Evolutionary conservation across 1,140 invertebrate species (phyloP).

Genomic region (Amphibalanus amphitrite): DNA sequence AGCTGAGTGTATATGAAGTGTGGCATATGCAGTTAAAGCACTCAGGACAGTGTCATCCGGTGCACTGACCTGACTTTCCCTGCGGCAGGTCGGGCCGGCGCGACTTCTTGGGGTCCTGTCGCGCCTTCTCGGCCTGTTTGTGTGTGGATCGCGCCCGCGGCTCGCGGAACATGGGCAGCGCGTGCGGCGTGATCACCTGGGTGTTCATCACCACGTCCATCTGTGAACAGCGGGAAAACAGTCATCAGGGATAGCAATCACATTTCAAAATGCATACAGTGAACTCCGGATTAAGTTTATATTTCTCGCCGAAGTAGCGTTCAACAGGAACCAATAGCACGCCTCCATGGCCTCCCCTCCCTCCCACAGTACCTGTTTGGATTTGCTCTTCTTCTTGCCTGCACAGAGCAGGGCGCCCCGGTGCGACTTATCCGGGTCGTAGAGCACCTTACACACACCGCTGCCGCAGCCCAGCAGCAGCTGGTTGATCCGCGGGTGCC

Average conservation of each 20-base stretch:
- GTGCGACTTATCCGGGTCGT: constrained; percentile 66
- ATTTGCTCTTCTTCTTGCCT: constrained; percentile 50
- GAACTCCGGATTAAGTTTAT: too few relatives aligned
- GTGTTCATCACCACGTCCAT: constrained; percentile 68
- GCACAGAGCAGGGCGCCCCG: constrained; percentile 83
- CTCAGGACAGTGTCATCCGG: too few relatives aligned
- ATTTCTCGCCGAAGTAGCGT: too few relatives aligned
- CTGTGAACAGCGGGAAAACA: too few relatives aligned
- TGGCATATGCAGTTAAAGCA: too few relatives aligned
- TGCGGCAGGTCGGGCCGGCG: constrained; percentile 87
- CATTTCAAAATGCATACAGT: too few relatives aligned
- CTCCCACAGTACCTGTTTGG: constrained; percentile 37
- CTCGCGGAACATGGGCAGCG: constrained; percentile 85
- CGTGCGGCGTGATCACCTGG: constrained; percentile 94
- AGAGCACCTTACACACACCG: constrained; percentile 76
- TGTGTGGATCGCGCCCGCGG: constrained; percentile 73
- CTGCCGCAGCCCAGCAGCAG: constrained; percentile 84
- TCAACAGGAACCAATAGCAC: too few relatives aligned
- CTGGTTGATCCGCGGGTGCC: constrained; percentile 96
- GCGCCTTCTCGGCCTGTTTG: constrained; percentile 80
- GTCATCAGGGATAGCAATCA: too few relatives aligned
- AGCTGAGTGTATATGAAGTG: too few relatives aligned
- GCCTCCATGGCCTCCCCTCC: too few relatives aligned
- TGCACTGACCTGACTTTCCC: constrained; percentile 43
- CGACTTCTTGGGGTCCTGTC: constrained; percentile 82